Evolutionary conservation across 2,797 vertebrate genomes (phyloP).

Genomic region (Phylloscopus collybita): DNA sequence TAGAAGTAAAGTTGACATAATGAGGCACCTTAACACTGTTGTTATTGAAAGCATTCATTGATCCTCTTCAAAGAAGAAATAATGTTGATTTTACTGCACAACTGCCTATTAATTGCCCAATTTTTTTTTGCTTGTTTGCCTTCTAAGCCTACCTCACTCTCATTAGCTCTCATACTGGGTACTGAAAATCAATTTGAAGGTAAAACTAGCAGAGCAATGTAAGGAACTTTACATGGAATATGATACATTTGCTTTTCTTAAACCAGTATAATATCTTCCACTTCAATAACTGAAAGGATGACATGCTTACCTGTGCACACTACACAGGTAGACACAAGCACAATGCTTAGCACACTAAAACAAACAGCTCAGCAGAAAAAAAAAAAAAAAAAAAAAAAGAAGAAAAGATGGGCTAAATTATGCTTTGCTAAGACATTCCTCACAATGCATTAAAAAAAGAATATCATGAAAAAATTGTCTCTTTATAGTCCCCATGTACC

Average conservation of each 20-base stretch:
- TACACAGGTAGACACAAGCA: background rate
- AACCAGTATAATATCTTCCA: background rate
- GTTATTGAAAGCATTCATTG: background rate
- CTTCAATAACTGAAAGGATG: background rate
- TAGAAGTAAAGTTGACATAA: background rate
- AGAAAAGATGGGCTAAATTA: background rate
- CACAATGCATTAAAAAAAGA: background rate
- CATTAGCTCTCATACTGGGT: background rate
- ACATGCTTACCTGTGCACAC: background rate
- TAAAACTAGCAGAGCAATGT: background rate
- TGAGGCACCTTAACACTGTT: background rate
- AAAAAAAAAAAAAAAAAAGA: background rate
- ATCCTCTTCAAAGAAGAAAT: background rate
- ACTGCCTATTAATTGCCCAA: background rate
- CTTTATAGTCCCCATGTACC: background rate
- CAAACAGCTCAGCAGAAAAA: background rate
- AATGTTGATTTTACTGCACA: background rate
- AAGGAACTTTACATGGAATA: background rate
- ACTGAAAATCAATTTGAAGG: background rate
- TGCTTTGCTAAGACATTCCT: background rate
- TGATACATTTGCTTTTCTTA: background rate
- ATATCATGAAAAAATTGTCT: fast-evolving
- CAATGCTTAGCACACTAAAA: background rate
- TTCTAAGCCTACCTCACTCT: background rate
- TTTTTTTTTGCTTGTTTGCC: background rate